Conservation (phyloP, 2,888 invertebrate species). For the Drosophila meridionalis region DNA sequence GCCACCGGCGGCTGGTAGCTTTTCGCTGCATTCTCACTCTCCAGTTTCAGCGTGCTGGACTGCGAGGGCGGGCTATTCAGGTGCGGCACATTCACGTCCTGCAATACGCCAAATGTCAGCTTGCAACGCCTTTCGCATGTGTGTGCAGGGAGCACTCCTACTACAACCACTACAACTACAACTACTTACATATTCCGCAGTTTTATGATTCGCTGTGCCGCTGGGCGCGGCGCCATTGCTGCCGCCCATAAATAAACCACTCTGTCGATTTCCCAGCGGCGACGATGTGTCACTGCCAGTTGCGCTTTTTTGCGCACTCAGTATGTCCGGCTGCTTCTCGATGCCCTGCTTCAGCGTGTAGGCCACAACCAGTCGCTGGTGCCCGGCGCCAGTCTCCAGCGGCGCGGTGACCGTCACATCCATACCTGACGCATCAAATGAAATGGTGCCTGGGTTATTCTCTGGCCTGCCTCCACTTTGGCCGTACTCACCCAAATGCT, state of each 20-base stretch:
- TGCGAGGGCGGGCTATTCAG: slow-evolving; percentile 84
- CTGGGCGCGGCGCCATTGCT: slow-evolving; percentile 65
- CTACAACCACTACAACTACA: neutral
- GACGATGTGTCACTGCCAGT: slow-evolving; percentile 82
- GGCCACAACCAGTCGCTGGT: slow-evolving; percentile 93
- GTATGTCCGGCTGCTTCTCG: slow-evolving; percentile 91
- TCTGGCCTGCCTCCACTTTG: neutral
- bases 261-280: slow-evolving; percentile 84
- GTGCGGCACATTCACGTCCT: slow-evolving; percentile 79
- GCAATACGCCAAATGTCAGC: slow-evolving; percentile 40
- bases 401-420: slow-evolving; percentile 86
- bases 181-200: slow-evolving; percentile 83
- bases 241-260: slow-evolving; percentile 81
- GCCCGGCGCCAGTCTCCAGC: slow-evolving; percentile 92
- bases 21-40: slow-evolving; percentile 79
- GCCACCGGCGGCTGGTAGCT: slow-evolving; percentile 70
- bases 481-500: slow-evolving; percentile 84
- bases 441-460: neutral
- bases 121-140: slow-evolving; percentile 34
- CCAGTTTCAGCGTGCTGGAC: slow-evolving; percentile 84
- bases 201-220: slow-evolving; percentile 69
- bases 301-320: slow-evolving; percentile 91
- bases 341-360: slow-evolving; percentile 92
- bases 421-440: slow-evolving; percentile 79
- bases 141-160: slow-evolving; percentile 1